Percentiles rank a stretch among this genome's conserved stretches.
These are phyloP conservation scores for Trachops cirrhosus DNA, from an alignment of 2,797 vertebrate species.

Conservation along the genomic window DNA sequence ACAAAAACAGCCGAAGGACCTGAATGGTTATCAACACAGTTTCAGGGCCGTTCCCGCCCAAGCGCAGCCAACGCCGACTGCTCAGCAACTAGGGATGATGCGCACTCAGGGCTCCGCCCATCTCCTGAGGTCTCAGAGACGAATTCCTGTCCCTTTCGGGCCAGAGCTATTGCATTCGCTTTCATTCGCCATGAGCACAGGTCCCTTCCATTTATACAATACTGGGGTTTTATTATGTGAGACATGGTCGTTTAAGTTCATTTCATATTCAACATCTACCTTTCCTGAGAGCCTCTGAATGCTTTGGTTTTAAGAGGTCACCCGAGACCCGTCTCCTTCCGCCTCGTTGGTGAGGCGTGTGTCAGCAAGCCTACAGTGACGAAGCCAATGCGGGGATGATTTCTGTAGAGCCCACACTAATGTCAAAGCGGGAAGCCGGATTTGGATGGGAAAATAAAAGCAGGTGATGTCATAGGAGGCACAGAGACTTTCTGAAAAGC, in stretches of 20 bases:
- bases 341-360: background rate
- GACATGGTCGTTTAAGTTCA: background rate
- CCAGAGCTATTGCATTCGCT: background rate
- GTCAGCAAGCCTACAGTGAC: background rate
- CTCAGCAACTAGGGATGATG: background rate
- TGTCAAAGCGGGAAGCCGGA: background rate
- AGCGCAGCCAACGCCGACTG: too few relatives aligned
- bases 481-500: background rate
- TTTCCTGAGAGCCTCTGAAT: background rate
- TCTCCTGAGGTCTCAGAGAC: background rate
- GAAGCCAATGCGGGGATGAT: background rate
- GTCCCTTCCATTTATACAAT: background rate
- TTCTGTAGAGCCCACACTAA: background rate
- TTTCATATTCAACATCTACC: background rate
- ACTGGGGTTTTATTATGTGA: background rate
- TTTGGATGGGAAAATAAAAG: background rate
- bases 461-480: background rate
- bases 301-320: background rate
- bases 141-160: background rate
- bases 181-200: background rate
- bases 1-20: background rate
- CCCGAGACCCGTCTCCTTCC: background rate
- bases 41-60: background rate
- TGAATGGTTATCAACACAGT: background rate
- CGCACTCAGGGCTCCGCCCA: background rate